Percentiles rank a stretch among this genome's conserved stretches.
Conservation (phyloP, 2,113 vertebrate genomes). For the Tonatia bakeri region DNA sequence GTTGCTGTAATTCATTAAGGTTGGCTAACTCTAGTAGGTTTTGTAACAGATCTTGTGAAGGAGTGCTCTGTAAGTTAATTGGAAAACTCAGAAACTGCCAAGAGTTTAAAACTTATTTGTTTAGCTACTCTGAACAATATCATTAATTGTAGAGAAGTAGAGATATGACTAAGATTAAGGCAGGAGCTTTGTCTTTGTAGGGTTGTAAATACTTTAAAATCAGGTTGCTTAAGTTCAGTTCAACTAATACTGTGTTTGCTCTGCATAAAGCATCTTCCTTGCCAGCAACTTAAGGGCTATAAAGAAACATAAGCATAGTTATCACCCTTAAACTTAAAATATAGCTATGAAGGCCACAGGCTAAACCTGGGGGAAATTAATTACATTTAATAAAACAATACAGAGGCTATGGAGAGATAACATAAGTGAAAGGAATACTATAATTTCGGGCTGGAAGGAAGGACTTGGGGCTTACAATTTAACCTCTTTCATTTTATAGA, state of each 20-base stretch:
- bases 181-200: slow-evolving; percentile 35
- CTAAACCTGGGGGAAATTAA: slow-evolving; percentile 32
- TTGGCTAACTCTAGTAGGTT: slow-evolving; percentile 49
- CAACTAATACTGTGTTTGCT: neutral
- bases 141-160: slow-evolving; percentile 59
- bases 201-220: slow-evolving; percentile 65
- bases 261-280: slow-evolving; percentile 23
- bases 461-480: neutral
- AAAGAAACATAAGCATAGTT: slow-evolving; percentile 33
- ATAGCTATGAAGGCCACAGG: neutral
- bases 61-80: slow-evolving; percentile 69
- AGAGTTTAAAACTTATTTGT: slow-evolving; percentile 68
- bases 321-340: slow-evolving; percentile 28
- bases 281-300: neutral
- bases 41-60: slow-evolving; percentile 66
- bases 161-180: slow-evolving; percentile 61
- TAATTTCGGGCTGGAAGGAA: neutral
- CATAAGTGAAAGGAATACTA: slow-evolving; percentile 1
- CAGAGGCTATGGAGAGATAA: neutral
- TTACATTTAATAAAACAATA: slow-evolving; percentile 41
- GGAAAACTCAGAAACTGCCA: slow-evolving; percentile 68
- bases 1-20: slow-evolving; percentile 60
- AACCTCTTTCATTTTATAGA: neutral
- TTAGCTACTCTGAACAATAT: slow-evolving; percentile 53
- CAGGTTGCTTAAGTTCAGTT: slow-evolving; percentile 44